These are phyloP conservation scores for Noctilio leporinus DNA, from an alignment of 2,113 vertebrate species.

Conservation along the genomic window DNA sequence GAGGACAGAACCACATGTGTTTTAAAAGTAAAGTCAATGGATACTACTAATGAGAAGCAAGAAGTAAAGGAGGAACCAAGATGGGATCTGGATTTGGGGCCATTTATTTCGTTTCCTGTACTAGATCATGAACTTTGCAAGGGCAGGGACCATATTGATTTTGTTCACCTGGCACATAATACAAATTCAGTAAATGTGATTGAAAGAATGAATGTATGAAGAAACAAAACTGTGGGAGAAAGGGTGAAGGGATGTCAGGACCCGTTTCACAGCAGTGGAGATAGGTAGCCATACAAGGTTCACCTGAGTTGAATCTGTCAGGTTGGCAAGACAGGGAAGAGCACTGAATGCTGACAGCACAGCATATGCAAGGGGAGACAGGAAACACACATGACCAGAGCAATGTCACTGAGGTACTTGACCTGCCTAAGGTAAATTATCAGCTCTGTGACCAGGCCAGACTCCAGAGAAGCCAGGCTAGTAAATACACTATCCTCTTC, in stretches of 20 bases:
- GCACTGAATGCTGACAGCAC: neutral
- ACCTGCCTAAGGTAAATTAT: neutral
- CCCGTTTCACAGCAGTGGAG: neutral
- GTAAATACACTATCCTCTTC: neutral
- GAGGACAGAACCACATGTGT: too few relatives aligned
- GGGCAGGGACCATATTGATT: neutral
- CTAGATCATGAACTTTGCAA: neutral
- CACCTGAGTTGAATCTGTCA: neutral
- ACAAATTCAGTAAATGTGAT: neutral
- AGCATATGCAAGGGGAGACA: neutral
- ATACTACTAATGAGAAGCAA: neutral
- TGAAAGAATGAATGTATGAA: neutral
- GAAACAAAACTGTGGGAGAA: neutral
- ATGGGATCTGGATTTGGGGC: neutral
- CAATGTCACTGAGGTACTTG: neutral
- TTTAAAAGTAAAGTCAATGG: neutral
- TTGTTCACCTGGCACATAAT: neutral
- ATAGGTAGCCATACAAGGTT: fast-evolving
- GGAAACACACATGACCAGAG: neutral
- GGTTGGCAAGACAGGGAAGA: neutral
- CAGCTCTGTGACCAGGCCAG: neutral
- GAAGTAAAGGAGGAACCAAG: neutral
- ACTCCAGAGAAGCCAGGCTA: neutral
- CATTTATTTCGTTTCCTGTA: neutral
- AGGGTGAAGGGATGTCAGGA: neutral